phyloP scores from a whole-genome alignment of 2,797 vertebrate species.

The Falco cherrug region DNA sequence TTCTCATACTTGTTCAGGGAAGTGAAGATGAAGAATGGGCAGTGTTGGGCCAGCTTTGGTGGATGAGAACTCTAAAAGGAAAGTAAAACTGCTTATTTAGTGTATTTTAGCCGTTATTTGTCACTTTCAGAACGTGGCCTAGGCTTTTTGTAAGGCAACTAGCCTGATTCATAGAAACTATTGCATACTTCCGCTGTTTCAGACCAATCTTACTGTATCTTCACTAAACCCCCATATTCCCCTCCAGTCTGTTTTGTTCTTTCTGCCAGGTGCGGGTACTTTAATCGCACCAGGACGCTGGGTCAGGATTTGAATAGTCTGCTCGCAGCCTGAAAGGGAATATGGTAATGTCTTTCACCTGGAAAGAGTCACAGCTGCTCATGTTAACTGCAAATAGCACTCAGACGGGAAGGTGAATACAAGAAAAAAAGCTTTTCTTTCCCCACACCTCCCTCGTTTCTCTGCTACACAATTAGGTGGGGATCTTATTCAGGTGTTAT shows the following conservation, averaged over 20 bases:
- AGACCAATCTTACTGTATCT: background rate
- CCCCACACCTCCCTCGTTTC: fast-evolving
- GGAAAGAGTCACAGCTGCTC: background rate
- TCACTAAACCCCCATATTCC: background rate
- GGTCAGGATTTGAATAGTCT: background rate
- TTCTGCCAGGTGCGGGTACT: background rate
- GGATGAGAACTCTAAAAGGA: background rate
- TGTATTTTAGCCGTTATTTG: background rate
- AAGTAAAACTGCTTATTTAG: background rate
- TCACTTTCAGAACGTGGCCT: background rate
- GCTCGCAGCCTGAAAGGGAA: background rate
- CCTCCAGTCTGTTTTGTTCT: background rate
- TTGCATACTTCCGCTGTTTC: background rate
- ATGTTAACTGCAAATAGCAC: background rate
- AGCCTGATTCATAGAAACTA: background rate
- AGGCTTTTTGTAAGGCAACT: background rate
- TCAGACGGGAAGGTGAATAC: background rate
- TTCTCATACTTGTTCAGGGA: background rate
- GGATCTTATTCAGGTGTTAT: background rate
- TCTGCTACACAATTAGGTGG: background rate
- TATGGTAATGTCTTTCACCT: background rate
- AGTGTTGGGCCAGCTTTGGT: background rate
- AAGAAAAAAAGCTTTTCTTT: background rate
- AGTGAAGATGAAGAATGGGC: background rate
- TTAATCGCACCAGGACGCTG: background rate